A percentile compares a stretch with the other conserved stretches of the same genome.
Evolutionary conservation across 2,888 invertebrate species (phyloP).

Genomic region (Thelaira solivaga): DNA sequence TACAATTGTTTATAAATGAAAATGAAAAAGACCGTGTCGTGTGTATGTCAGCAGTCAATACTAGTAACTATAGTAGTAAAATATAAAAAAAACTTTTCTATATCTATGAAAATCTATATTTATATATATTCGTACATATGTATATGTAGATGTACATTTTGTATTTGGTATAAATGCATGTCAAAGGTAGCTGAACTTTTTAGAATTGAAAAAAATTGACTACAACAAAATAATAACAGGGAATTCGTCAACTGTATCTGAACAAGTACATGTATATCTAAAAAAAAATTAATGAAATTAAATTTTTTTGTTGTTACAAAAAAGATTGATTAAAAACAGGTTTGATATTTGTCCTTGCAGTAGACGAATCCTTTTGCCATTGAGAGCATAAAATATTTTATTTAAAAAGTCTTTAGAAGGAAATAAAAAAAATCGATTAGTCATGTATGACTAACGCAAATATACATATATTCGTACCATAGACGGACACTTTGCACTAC

Average conservation of each 20-base stretch:
- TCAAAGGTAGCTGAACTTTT: slow-evolving; percentile 60
- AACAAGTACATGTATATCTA: background rate
- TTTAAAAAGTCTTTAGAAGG: no score
- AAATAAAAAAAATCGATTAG: no score
- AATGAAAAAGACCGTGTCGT: slow-evolving; percentile 2
- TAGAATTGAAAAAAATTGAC: slow-evolving; percentile 25
- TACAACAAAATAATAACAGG: slow-evolving; percentile 12
- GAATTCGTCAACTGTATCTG: slow-evolving; percentile 1
- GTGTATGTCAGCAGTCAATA: slow-evolving; percentile 25
- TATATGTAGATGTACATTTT: background rate
- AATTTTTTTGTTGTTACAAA: no score
- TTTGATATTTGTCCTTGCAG: background rate
- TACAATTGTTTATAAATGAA: slow-evolving; percentile 2
- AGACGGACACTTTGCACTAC: no score
- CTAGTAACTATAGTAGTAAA: slow-evolving; percentile 17
- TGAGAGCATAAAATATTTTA: no score
- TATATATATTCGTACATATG: background rate
- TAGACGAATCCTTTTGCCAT: no score
- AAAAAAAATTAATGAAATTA: slow-evolving; percentile 38
- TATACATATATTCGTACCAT: no score
- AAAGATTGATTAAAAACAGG: no score
- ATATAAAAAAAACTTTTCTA: slow-evolving; percentile 2
- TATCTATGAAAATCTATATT: background rate
- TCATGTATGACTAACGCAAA: no score
- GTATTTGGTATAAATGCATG: slow-evolving; percentile 31